Evolutionary conservation across 2,113 vertebrate species (phyloP).

Genomic region (Rhombomys opimus): DNA sequence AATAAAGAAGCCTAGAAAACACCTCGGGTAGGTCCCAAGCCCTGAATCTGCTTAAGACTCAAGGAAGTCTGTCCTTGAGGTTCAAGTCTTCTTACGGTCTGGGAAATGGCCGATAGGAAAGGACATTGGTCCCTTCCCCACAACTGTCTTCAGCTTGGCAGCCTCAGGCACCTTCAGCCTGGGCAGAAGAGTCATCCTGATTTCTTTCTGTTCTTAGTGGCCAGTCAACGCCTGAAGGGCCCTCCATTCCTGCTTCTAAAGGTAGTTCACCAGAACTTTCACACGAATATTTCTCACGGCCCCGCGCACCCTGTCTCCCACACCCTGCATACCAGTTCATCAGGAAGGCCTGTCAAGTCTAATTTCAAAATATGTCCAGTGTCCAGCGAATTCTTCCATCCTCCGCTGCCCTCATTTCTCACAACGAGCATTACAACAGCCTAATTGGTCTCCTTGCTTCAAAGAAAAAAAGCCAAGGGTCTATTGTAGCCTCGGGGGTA

Average conservation of each 20-base stretch:
- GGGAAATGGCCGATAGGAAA: neutral
- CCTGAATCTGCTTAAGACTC: neutral
- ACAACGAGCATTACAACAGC: neutral
- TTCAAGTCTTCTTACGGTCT: neutral
- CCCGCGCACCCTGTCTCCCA: neutral
- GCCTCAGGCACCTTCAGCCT: neutral
- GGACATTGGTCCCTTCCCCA: conserved; percentile 29
- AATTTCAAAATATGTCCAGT: neutral
- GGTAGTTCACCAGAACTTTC: neutral
- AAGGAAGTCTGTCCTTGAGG: neutral
- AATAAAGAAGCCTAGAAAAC: neutral
- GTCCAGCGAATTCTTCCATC: neutral
- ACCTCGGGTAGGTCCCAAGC: neutral
- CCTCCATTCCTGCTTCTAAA: neutral
- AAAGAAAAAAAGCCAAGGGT: neutral
- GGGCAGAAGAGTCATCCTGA: neutral
- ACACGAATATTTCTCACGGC: neutral
- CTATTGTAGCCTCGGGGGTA: no score
- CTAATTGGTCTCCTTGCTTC: neutral
- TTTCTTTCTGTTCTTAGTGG: conserved; percentile 54
- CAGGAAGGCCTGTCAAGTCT: neutral
- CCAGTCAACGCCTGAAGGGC: neutral
- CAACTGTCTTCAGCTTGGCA: conserved; percentile 35
- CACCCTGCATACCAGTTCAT: neutral
- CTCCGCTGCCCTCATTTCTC: neutral